Evolutionary conservation across 2,113 vertebrate species (phyloP), one percentile per base, ranked within the genome.

Genomic region (Circaetus cinerascens): DNA sequence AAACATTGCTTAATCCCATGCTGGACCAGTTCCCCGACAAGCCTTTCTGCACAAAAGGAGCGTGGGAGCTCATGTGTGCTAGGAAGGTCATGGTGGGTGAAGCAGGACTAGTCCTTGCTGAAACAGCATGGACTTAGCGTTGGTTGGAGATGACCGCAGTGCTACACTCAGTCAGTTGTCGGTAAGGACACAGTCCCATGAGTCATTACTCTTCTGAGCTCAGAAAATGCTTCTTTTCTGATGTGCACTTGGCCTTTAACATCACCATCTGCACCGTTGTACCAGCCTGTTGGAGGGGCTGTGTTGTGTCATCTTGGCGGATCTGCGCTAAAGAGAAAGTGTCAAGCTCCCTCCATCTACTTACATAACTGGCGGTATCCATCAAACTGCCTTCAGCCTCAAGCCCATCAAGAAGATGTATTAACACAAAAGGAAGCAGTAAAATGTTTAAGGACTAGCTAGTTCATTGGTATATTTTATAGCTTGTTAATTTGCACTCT

Each of bases 1-100:
- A 86, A 95, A 64, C 11, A 17, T 27, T 48, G 12, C 26, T 87
- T 78, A 78, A 90, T 90, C 32, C 29, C 17, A 8, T 41, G 53
- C 11, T 94, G 48, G 79, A 72, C 14, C 32, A 60, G n/a, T 43
- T 93, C 12, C 26, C 51, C 2, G 5, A 10, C 26, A 22, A 89
- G 40, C 4, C 43, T 76, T 83, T 75, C 57, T 86, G 29, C 48
- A 51, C 29, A 53, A 66, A 57, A 88, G 32, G 50, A 95, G 77
- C 0, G 0, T 85, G 69, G 45, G 60, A 93, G 27, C 60, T 81
- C 85, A 4, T 7, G 48, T 51, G 55, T 62, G 21, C 56, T 53
- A 4, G 1, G 41, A 32, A 84, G 19, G 62, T 60, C 3, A 0
- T 23, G 34, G 30, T 0, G 4, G 32, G 20, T 78, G 67, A 94